Base-by-base conservation (phyloP, 2,888 invertebrate species). In the Cremastinae sp. region DNA sequence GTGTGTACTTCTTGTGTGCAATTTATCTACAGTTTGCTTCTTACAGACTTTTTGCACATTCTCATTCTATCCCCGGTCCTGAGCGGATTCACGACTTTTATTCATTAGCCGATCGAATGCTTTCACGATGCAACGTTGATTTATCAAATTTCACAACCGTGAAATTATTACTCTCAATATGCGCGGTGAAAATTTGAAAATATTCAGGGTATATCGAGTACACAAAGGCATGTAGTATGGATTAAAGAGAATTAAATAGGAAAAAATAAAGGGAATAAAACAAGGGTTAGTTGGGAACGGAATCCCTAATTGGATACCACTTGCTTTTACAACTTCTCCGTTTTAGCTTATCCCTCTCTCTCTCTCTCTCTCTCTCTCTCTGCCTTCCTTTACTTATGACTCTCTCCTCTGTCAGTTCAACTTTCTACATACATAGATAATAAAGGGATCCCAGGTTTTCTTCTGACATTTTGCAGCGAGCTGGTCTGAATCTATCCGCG, bases 1-100 rank as follows among this genome's bases (percentile, higher is more conserved):
- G 47, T 66, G n/a, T n/a, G n/a, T n/a, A 65, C 8, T 61, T 66
- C 28, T 49, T 64, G 5, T 28, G 41, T 47, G 10, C 56, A 28
- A 22, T 45, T 71, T 64, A 56, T 38, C 8, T 49, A n/a, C 56
- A 12, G 45, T 12, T 45, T 45, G 4, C n/a, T 45, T 45, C 12
- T 45, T 12, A 12, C n/a, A n/a, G n/a, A n/a, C 14, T 45, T 12
- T 5, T 12, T 10, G 4, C 12, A 5, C 14, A 12, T 45, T 45
- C 45, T 45, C 1, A 2, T 12, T 12, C 12, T 12, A 14, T 12
- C 45, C 4, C 4, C 12, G 5, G 4, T 45, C 12, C 4, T 12
- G 10, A 5, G 12, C 12, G 4, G 12, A 45, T 45, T 45, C 28
- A 28, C 5, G 28, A 2, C 5, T 28, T 28, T 28, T 28, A 28